Conservation (phyloP, 2,797 vertebrate genomes). For the Muscicapa comitata region DNA sequence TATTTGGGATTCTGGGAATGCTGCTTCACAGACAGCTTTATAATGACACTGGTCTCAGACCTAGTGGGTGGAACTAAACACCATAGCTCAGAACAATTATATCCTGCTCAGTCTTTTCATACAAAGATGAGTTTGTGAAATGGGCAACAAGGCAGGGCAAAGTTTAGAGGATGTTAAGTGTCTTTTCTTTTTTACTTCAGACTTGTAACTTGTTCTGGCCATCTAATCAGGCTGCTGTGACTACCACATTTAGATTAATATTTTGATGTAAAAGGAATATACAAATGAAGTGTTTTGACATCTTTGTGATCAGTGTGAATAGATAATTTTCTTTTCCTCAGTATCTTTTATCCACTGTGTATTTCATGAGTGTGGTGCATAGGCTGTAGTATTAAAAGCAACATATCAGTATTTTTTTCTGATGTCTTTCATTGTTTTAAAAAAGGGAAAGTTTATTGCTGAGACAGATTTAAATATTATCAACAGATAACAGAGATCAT, state of each 20-base stretch:
- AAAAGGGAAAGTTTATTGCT: background rate
- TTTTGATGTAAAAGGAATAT: background rate
- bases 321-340: slow-evolving; percentile 3
- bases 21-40: background rate
- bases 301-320: slow-evolving; percentile 26
- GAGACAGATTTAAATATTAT: background rate
- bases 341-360: background rate
- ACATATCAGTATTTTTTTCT: background rate
- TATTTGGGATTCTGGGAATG: background rate
- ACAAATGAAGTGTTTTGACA: slow-evolving; percentile 5
- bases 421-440: background rate
- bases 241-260: slow-evolving; percentile 12
- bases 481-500: background rate
- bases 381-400: background rate
- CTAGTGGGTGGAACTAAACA: background rate
- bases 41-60: background rate
- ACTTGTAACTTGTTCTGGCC: background rate
- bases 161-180: background rate
- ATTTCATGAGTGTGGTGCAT: background rate
- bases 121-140: background rate
- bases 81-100: background rate
- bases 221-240: background rate
- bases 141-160: background rate
- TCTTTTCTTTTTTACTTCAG: background rate
- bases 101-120: background rate